phyloP scores from a whole-genome alignment of 2,888 invertebrate species.

The Epirrita christyi region DNA sequence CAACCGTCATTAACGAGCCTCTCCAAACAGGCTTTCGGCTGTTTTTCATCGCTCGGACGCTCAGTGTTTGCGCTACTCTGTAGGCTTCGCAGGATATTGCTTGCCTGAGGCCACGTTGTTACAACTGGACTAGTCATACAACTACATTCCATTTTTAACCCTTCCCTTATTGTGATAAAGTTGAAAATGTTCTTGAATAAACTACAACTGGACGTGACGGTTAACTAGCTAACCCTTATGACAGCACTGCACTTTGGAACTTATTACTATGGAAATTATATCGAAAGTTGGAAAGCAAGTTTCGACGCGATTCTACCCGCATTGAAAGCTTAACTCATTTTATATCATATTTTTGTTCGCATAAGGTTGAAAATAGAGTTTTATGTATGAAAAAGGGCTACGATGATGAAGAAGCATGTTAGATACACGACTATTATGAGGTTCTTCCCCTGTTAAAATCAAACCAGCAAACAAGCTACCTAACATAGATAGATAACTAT shows the following conservation, averaged over 20 bases:
- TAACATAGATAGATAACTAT: too few species aligned
- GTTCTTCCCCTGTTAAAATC: not conserved
- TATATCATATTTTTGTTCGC: not conserved
- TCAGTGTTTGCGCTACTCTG: conserved; percentile 29
- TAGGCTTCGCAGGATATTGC: conserved; percentile 34
- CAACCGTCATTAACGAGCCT: conserved; percentile 15
- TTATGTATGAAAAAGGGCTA: conserved; percentile 21
- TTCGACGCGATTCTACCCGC: conserved; percentile 1
- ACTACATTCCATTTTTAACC: conserved; percentile 6
- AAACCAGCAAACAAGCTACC: too few species aligned
- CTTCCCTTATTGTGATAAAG: not conserved
- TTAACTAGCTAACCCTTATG: not conserved
- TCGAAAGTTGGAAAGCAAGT: conserved; percentile 4
- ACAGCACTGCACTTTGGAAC: not conserved
- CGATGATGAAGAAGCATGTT: conserved; percentile 13
- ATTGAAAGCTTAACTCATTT: conserved; percentile 3
- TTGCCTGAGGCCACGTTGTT: conserved; percentile 25
- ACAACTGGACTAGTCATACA: conserved; percentile 22
- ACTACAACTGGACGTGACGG: not conserved
- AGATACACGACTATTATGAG: conserved; percentile 8
- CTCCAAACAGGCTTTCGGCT: conserved; percentile 23
- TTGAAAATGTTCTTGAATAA: not conserved
- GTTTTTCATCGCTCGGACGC: conserved; percentile 42
- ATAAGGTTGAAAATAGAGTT: conserved; percentile 6
- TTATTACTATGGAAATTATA: not conserved